Evolutionary conservation across 1,140 invertebrate genomes (phyloP).

Genomic region (Megathymus violae): DNA sequence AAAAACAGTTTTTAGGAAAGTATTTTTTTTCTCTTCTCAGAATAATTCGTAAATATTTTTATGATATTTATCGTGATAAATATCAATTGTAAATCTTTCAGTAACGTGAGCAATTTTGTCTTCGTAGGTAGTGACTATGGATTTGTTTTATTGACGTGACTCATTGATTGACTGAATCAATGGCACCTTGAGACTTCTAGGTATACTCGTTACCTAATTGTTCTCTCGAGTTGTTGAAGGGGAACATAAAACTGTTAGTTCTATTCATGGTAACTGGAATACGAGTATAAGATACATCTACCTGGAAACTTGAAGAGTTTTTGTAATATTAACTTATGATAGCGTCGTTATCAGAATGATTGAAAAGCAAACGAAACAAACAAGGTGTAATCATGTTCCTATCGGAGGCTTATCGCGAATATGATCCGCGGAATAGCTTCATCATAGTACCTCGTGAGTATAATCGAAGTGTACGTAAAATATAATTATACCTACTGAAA

Average conservation of each 20-base stretch:
- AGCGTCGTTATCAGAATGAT: constrained; percentile 34
- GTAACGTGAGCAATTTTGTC: not conserved
- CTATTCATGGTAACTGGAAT: not conserved
- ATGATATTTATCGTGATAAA: too few relatives aligned
- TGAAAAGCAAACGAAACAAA: constrained; percentile 30
- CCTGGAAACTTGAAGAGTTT: constrained; percentile 12
- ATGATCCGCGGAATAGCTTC: constrained; percentile 36
- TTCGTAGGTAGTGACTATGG: not conserved
- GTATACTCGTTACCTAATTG: not conserved
- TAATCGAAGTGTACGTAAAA: not conserved
- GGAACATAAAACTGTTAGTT: too few relatives aligned
- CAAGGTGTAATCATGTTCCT: constrained; percentile 41
- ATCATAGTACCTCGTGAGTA: constrained; percentile 4
- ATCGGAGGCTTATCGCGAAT: constrained; percentile 42
- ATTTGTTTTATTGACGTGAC: not conserved
- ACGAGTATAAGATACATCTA: not conserved
- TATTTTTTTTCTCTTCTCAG: too few relatives aligned
- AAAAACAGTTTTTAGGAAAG: too few relatives aligned
- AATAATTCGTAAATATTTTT: too few relatives aligned
- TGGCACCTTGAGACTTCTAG: not conserved
- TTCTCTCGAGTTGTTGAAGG: not conserved
- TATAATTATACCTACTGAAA: constrained; percentile 1
- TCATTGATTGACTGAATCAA: constrained; percentile 4
- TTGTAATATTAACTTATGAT: constrained; percentile 29
- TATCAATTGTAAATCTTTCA: not conserved